A percentile compares a stretch with the other conserved stretches of the same genome.
Evolutionary conservation across 2,113 vertebrate species (phyloP).

Genomic region (Cyprinodon brontotheroides): DNA sequence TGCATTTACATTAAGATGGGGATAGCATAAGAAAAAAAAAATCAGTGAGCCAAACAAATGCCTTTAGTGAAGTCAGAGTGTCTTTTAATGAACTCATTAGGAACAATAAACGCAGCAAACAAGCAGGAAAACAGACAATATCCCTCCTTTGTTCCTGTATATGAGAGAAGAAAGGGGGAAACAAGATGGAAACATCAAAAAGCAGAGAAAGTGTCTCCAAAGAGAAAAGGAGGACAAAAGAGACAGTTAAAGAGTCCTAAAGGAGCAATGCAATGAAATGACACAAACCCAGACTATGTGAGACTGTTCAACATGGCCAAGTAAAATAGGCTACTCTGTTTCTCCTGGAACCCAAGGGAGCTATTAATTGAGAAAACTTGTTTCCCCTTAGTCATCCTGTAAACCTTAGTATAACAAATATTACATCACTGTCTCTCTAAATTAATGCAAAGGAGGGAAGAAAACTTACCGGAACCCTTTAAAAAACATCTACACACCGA

Average conservation of each 20-base stretch:
- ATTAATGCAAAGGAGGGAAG: background rate
- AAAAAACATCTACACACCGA: background rate
- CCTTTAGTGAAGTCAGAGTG: slow-evolving; percentile 73
- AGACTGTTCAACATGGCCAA: slow-evolving; percentile 73
- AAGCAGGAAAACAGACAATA: slow-evolving; percentile 54
- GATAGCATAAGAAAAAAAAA: slow-evolving; percentile 37
- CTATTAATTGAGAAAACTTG: slow-evolving; percentile 43
- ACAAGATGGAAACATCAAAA: background rate
- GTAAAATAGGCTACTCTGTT: slow-evolving; percentile 72
- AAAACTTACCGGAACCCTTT: background rate
- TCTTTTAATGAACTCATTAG: slow-evolving; percentile 73
- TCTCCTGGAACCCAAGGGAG: slow-evolving; percentile 54
- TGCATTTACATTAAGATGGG: slow-evolving; percentile 59
- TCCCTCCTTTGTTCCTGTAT: slow-evolving; percentile 44
- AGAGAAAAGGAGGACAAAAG: background rate
- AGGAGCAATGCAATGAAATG: slow-evolving; percentile 52
- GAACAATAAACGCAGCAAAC: slow-evolving; percentile 59
- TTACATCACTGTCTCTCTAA: background rate
- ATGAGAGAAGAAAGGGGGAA: slow-evolving; percentile 12
- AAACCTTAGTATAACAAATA: slow-evolving; percentile 49
- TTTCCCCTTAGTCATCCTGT: slow-evolving; percentile 52
- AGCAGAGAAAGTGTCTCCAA: background rate
- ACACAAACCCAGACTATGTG: slow-evolving; percentile 48
- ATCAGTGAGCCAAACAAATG: slow-evolving; percentile 56
- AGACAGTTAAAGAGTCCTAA: slow-evolving; percentile 31